A percentile compares a stretch with the other conserved stretches of the same genome.
Evolutionary conservation across 2,113 vertebrate genomes (phyloP).

Genomic region (Eulacestoma nigropectus): DNA sequence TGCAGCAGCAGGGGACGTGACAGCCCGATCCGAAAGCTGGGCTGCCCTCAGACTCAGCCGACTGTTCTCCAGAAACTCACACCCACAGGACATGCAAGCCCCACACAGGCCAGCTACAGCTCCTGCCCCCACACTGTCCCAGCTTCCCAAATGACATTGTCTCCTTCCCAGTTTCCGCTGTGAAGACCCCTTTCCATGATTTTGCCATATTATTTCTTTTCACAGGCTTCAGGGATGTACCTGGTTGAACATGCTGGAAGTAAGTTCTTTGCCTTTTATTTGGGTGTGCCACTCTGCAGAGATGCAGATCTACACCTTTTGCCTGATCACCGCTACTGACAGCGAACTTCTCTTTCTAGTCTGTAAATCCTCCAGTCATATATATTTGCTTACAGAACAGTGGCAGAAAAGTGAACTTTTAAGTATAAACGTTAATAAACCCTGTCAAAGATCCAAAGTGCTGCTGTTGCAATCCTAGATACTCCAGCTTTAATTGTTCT

Average conservation of each 20-base stretch:
- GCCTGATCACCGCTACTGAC: neutral
- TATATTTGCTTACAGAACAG: neutral
- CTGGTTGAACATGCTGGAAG: neutral
- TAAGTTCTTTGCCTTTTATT: neutral
- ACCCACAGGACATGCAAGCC: accelerated
- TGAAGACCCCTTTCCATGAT: accelerated
- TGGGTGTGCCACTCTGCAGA: neutral
- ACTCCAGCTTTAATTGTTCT: neutral
- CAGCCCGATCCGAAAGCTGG: neutral
- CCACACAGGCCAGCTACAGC: accelerated
- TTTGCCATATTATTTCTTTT: neutral
- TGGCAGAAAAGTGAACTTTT: neutral
- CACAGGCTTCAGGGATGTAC: neutral
- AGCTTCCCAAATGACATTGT: neutral
- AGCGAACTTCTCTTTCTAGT: neutral
- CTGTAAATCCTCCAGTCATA: neutral
- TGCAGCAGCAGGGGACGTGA: too few relatives aligned
- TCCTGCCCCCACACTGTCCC: neutral
- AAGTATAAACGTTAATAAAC: neutral
- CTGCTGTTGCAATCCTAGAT: neutral
- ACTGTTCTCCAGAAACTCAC: neutral
- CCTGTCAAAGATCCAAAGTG: neutral
- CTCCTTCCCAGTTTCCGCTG: accelerated
- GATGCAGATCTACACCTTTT: neutral
- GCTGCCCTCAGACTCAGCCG: neutral